Evolutionary conservation across 2,797 vertebrate species (phyloP), one percentile per base, ranked within the genome.

Genomic region (Meriones psammophilus): DNA sequence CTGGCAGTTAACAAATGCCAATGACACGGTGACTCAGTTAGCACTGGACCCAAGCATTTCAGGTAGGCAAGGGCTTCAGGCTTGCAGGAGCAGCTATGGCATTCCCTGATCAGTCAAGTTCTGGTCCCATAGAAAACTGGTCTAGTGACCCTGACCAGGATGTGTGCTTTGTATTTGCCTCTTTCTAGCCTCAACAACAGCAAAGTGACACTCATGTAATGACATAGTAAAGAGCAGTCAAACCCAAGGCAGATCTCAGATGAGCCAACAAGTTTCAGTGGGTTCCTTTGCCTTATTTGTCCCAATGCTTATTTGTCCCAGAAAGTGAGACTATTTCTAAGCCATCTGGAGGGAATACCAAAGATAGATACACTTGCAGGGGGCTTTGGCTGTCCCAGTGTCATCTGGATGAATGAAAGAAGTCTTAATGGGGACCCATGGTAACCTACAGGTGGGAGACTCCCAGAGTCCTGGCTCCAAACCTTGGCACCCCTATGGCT

Each of bases 1-100:
- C 73, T 74, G 64, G 91, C 50, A 96, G 95, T 86, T 76, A 76
- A 14, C 74, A 96, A 95, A 95, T 93, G 96, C 94, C 89, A 64
- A 91, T 66, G 92, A 92, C 50, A 94, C 64, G 90, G 88, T 88
- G 93, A 95, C 77, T 96, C 88, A 93, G 94, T 89, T 28, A 93
- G 81, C 95, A 66, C 1, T 0, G 42, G 6, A 94, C 88, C 0
- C 0, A 39, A 94, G 77, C 80, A 93, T 2, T 86, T 81, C 58
- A 8, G 1, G 79, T 1, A 85, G 83, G 0, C 0, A 10, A 92
- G 81, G 87, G 80, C 95, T 97, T 95, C 46, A 26, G 36, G 12
- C 22, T n/a, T 80, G 28, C 58, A 64, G 42, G 9, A 46, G 28
- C 17, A 26, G 64, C 2, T 0, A 10, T 0, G 14, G 22, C 58